A percentile compares a stretch with the other conserved stretches of the same genome.
Evolutionary conservation across 2,113 vertebrate genomes (phyloP).

Genomic region (Tyrannus savana): DNA sequence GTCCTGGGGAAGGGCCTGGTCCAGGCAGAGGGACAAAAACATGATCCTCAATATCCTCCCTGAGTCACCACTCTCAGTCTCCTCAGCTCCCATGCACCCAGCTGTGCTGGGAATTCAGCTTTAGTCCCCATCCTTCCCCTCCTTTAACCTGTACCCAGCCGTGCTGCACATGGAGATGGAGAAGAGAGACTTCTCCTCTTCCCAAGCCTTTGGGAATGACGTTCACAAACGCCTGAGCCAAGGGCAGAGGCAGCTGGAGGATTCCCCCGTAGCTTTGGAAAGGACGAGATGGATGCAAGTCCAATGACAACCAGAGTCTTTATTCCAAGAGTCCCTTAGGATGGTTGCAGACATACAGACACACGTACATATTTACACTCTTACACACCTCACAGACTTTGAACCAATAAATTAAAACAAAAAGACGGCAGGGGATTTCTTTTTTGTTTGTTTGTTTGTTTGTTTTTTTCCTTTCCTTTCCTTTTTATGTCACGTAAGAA

Average conservation of each 20-base stretch:
- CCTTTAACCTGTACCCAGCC: not conserved
- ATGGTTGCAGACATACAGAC: conserved; percentile 79
- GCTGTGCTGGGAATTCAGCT: not conserved
- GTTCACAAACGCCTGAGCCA: fast-evolving
- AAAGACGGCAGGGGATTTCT: not conserved
- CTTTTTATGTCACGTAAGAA: conserved; percentile 59
- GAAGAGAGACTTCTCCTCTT: not conserved
- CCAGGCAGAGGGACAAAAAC: not conserved
- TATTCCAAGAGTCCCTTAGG: conserved; percentile 78
- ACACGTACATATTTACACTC: conserved; percentile 81
- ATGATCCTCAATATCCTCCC: fast-evolving
- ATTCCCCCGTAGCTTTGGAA: not conserved
- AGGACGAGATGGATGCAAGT: conserved; percentile 57
- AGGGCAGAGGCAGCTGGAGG: not conserved
- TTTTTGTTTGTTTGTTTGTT: not conserved
- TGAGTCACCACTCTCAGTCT: not conserved
- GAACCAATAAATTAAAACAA: conserved; percentile 84
- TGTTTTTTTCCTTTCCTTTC: not conserved
- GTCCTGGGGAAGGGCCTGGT: not conserved
- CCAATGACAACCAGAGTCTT: conserved; percentile 74
- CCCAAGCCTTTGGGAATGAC: not conserved
- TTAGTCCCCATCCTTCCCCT: not conserved
- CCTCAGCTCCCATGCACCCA: not conserved
- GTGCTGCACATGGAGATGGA: not conserved
- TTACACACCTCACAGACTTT: conserved; percentile 77